These are phyloP conservation scores for Diadophis punctatus DNA, from an alignment of 2,113 vertebrate species.

Conservation along the genomic window DNA sequence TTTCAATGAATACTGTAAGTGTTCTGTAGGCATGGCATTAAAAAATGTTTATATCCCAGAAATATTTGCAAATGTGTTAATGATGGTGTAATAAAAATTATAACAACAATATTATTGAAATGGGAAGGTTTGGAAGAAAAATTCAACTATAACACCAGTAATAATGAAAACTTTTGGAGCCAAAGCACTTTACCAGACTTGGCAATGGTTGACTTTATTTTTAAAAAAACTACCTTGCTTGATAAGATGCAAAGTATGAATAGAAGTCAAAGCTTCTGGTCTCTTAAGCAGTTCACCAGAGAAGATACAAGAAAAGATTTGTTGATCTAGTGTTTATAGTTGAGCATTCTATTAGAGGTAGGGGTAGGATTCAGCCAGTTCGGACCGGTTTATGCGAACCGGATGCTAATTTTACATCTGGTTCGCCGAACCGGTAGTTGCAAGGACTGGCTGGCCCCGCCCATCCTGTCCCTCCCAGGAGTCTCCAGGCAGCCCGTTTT, in stretches of 20 bases:
- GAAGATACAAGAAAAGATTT: not conserved
- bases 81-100: slow-evolving; percentile 13
- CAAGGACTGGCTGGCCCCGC: too few relatives aligned
- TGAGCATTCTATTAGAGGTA: not conserved
- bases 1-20: slow-evolving; percentile 24
- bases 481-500: too few relatives aligned
- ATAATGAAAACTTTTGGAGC: not conserved
- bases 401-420: too few relatives aligned
- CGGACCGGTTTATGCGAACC: too few relatives aligned
- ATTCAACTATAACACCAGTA: not conserved
- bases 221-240: not conserved
- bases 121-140: not conserved
- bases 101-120: not conserved
- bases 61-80: slow-evolving; percentile 47
- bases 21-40: slow-evolving; percentile 21
- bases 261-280: not conserved
- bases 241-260: not conserved
- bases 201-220: not conserved
- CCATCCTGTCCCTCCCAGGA: too few relatives aligned
- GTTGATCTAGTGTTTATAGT: not conserved
- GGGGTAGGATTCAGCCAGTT: too few relatives aligned
- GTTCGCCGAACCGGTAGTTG: too few relatives aligned
- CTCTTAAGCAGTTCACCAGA: not conserved
- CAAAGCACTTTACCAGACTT: not conserved
- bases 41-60: slow-evolving; percentile 33